A percentile compares a stretch with the other conserved stretches of the same genome.
Conservation (phyloP, 2,888 invertebrate species). For the Plemyria rubiginata region DNA sequence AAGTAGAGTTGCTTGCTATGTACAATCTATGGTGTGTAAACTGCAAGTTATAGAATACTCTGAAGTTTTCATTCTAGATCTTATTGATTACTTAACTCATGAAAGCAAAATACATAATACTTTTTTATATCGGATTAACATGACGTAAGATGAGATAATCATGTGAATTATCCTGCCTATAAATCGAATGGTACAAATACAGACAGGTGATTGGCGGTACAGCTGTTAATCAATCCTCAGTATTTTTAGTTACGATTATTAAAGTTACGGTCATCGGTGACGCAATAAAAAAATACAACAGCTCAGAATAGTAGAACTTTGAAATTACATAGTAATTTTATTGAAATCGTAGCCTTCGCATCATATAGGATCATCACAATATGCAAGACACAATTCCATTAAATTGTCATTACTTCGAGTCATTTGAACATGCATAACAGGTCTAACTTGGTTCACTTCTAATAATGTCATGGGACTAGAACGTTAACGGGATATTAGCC, state of each 20-base stretch:
- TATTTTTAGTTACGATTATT: not conserved
- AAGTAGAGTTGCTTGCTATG: no score
- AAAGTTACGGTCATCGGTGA: not conserved
- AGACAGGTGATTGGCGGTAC: not conserved
- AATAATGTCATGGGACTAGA: constrained; percentile 49
- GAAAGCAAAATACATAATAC: not conserved
- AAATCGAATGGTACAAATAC: not conserved
- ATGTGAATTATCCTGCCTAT: not conserved
- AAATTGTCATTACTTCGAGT: constrained; percentile 22
- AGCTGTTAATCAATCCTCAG: not conserved
- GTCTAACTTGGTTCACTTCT: constrained; percentile 49
- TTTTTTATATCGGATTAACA: not conserved
- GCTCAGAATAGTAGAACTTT: no score
- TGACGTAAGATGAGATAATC: not conserved
- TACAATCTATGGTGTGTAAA: no score
- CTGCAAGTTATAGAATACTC: not conserved
- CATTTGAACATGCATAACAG: constrained; percentile 45
- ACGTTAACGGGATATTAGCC: constrained; percentile 44
- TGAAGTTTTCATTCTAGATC: not conserved
- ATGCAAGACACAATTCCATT: constrained; percentile 13
- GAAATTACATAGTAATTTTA: not conserved
- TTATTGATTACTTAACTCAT: not conserved
- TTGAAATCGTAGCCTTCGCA: not conserved
- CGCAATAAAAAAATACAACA: not conserved
- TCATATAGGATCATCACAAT: constrained; percentile 1